These are phyloP conservation scores for Spialia ferax DNA, from an alignment of 2,888 invertebrate species.

Conservation along the genomic window DNA sequence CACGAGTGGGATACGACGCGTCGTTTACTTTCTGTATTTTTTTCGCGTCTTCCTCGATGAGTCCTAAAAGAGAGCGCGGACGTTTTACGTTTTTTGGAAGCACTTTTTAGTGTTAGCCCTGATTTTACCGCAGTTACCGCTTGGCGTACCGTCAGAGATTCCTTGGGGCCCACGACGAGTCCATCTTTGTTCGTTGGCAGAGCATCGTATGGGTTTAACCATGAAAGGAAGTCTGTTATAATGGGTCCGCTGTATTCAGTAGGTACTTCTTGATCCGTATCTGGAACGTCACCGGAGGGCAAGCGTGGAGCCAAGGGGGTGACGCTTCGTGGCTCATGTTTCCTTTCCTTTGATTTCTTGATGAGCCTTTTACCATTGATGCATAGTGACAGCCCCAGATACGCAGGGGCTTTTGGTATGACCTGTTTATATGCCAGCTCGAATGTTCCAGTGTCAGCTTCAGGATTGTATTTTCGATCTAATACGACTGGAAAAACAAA, in stretches of 20 bases:
- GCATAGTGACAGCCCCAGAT: slow-evolving; percentile 91
- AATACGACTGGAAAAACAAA: slow-evolving; percentile 89
- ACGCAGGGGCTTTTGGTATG: slow-evolving; percentile 92
- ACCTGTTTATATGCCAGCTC: slow-evolving; percentile 93
- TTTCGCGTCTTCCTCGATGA: slow-evolving; percentile 78
- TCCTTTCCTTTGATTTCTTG: slow-evolving; percentile 75
- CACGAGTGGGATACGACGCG: slow-evolving; percentile 77
- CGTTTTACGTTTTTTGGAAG: slow-evolving; percentile 81
- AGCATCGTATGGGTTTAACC: slow-evolving; percentile 86
- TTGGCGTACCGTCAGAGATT: slow-evolving; percentile 81
- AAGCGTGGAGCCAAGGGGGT: slow-evolving; percentile 62
- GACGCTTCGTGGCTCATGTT: slow-evolving; percentile 68
- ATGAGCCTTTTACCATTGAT: slow-evolving; percentile 89
- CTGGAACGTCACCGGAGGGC: slow-evolving; percentile 62
- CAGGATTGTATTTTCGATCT: slow-evolving; percentile 90
- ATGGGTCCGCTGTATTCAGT: slow-evolving; percentile 88
- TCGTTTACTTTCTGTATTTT: slow-evolving; percentile 75
- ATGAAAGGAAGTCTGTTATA: slow-evolving; percentile 89
- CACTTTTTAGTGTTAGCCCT: slow-evolving; percentile 67
- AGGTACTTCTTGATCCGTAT: slow-evolving; percentile 69
- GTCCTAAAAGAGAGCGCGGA: slow-evolving; percentile 82
- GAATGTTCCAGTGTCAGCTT: slow-evolving; percentile 93
- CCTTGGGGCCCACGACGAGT: slow-evolving; percentile 65
- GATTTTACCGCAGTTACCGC: slow-evolving; percentile 81
- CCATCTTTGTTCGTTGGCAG: slow-evolving; percentile 73